These are phyloP conservation scores for Nothura maculosa DNA, from an alignment of 2,797 vertebrate genomes.

Conservation along the genomic window DNA sequence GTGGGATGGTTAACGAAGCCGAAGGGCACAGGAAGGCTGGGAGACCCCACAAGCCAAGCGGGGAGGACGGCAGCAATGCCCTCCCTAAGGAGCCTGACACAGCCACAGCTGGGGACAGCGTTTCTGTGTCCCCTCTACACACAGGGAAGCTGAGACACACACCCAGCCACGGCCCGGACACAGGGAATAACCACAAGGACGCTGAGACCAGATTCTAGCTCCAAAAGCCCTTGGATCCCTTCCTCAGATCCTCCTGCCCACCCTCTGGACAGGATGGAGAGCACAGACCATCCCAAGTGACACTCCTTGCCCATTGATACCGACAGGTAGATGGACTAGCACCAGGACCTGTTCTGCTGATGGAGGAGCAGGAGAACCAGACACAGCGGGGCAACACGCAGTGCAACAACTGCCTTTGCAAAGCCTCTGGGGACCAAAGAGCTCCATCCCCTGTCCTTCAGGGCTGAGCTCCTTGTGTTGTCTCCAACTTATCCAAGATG, in stretches of 20 bases:
- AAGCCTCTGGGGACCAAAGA: background rate
- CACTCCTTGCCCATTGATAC: background rate
- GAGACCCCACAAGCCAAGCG: background rate
- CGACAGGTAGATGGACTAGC: background rate
- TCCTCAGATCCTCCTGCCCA: background rate
- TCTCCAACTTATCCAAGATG: fast-evolving
- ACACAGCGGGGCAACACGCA: background rate
- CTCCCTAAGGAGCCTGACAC: background rate
- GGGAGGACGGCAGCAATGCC: background rate
- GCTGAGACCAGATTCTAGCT: background rate
- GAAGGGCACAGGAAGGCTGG: background rate
- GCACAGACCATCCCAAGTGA: fast-evolving
- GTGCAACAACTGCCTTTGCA: background rate
- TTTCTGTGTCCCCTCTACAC: background rate
- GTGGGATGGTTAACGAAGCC: background rate
- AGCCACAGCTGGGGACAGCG: background rate
- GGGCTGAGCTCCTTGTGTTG: fast-evolving
- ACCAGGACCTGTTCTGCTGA: background rate
- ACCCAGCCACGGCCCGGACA: background rate
- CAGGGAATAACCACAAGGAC: fast-evolving
- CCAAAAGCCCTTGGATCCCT: background rate
- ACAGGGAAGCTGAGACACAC: background rate
- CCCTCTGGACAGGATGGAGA: background rate
- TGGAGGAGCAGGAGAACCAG: background rate
- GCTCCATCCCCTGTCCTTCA: background rate